phyloP scores from a whole-genome alignment of 2,113 vertebrate genomes.

The Tyrannus savana region DNA sequence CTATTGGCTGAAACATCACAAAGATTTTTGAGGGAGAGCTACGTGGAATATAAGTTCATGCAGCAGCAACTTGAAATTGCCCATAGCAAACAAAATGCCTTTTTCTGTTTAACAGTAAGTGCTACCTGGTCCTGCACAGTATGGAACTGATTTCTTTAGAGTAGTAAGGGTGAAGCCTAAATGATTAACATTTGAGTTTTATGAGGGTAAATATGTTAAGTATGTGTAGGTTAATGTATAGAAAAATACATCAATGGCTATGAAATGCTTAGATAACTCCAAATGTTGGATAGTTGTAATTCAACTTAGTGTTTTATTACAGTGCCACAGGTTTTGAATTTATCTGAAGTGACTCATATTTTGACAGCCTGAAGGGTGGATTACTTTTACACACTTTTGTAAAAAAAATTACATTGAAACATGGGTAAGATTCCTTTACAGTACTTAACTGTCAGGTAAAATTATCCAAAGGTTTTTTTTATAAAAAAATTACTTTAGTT shows the following conservation, averaged over 20 bases:
- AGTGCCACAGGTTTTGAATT: background rate
- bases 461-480: background rate
- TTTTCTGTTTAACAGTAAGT: background rate
- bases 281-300: background rate
- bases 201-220: background rate
- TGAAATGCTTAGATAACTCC: background rate
- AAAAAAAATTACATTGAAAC: background rate
- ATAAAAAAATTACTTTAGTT: background rate
- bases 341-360: background rate
- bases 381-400: background rate
- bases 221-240: background rate
- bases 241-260: background rate
- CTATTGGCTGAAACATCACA: constrained; percentile 29
- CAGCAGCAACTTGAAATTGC: constrained; percentile 30
- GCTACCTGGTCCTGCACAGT: background rate
- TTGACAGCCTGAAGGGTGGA: background rate
- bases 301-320: background rate
- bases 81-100: background rate
- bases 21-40: constrained; percentile 38
- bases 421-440: background rate
- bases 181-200: background rate
- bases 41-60: background rate
- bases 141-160: background rate
- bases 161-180: background rate
- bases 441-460: background rate